Base-by-base conservation (phyloP, 2,113 vertebrate genomes). In the Pomatostomus ruficeps region DNA sequence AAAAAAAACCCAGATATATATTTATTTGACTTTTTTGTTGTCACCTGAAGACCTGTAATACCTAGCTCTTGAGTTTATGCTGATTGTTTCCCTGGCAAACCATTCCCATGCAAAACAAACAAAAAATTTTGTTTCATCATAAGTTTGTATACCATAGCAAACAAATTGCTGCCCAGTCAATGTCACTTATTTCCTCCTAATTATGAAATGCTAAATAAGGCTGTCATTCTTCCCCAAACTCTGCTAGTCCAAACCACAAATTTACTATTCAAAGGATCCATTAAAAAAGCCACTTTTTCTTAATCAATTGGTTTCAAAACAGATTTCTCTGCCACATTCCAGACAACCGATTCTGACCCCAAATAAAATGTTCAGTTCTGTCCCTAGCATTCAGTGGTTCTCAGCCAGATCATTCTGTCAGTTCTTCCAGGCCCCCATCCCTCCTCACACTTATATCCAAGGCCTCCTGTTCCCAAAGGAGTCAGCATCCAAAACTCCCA, bases 41-140 rank as follows among this genome's bases (percentile, higher is more conserved):
- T 66, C 12, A 52, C 18, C 22, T 28, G 26, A 87, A 75, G 13
- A 48, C 22, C 16, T 52, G 40, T 71, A 78, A 63, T 51, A 49
- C 14, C 42, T 35, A 9, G 3, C 12, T 40, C 19, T 49, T 42
- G 51, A 46, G 24, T 66, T 91, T 51, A 45, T 42, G 7, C 8
- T 67, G 17, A 19, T 52, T 81, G 11, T 38, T 63, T 72, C 52
- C 57, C 26, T 85, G 42, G 14, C 2, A 31, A 36, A 57, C 5
- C 3, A 36, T 48, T 10, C 8, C 12, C 12, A 38, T 22, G 9
- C 8, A 77, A 76, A 93, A 21, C 4, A 6, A 75, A 33, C 36
- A 42, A 29, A 51, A 17, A 17, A 2, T 2, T 29, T 1, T 54
- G 1, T n/a, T 57, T 77, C 12, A 28, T 18, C 2, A 0, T 29